A percentile compares a stretch with the other conserved stretches of the same genome.
phyloP scores from a whole-genome alignment of 2,888 invertebrate species.

The Kryphioiulus occultus region DNA sequence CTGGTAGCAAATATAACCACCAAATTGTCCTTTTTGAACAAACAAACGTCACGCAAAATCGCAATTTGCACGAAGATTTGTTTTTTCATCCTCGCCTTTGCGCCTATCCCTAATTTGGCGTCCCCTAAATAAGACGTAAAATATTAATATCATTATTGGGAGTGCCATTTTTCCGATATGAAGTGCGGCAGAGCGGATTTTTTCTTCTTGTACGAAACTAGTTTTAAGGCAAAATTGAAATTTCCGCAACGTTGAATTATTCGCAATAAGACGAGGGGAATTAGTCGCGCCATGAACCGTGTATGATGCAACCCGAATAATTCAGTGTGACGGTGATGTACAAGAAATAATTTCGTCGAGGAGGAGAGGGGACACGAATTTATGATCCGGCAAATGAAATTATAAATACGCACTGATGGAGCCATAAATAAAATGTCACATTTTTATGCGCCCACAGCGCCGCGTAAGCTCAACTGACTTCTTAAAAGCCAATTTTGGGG shows the following conservation, averaged over 20 bases:
- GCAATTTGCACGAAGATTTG: background rate
- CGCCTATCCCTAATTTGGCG: background rate
- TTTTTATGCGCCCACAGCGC: background rate
- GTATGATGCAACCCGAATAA: conserved; percentile 7
- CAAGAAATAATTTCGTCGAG: conserved; percentile 9
- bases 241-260: conserved; percentile 18
- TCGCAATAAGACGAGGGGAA: conserved; percentile 1
- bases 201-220: background rate
- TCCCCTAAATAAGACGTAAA: conserved; percentile 11
- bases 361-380: conserved; percentile 1
- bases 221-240: conserved; percentile 7
- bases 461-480: background rate
- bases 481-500: conserved; percentile 31
- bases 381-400: conserved; percentile 35
- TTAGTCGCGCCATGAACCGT: background rate
- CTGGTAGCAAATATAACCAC: background rate
- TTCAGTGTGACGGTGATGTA: conserved; percentile 30
- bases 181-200: background rate
- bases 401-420: conserved; percentile 31
- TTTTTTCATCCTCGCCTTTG: background rate
- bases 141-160: background rate
- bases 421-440: conserved; percentile 31
- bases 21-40: background rate
- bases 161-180: background rate
- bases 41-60: conserved; percentile 10